Evolutionary conservation across 2,113 vertebrate genomes (phyloP), one percentile per base, ranked within the genome.

Genomic region (Bungarus multicinctus): DNA sequence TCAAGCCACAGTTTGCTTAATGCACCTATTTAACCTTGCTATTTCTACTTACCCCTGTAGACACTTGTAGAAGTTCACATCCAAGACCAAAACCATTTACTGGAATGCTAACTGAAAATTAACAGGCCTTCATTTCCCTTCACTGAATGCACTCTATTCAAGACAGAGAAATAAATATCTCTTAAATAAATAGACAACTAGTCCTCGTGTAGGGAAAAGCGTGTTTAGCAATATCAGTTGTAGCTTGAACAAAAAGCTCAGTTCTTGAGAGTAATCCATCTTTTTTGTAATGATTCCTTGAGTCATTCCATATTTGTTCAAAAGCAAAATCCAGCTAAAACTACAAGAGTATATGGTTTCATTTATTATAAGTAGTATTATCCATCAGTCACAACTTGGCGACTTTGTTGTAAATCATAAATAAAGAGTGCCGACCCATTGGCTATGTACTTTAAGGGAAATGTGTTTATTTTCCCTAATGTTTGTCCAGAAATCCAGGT

Each of bases 1-100:
- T 97, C 95, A 97, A 97, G 92, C 95, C 87, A 87, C 96, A 97
- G 96, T 98, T 95, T 97, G 95, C 95, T 97, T 97, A 97, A 97
- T 93, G 93, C 60, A 96, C 91, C 96, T 97, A 96, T 14, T 93
- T 96, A 96, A 94, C 96, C 93, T 95, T 96, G 94, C 91, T 95
- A 97, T 95, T 93, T 96, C 92, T 95, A 93, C 94, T 97, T 97
- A 96, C 95, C 93, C 89, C 88, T 87, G 45, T 90, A 89, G 55
- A 90, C 60, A 53, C 47, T 90, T 93, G 52, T 9, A 90, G 89
- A 86, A 53, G 95, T 94, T 95, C 90, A 53, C 53, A 8, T 25
- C 92, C 86, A 81, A 95, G 93, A 74, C 39, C 94, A 69, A 88
- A 43, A 90, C 89, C 87, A 91, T 93, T 91, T 88, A 93, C 93